phyloP scores from a whole-genome alignment of 2,797 vertebrate species.

The Gila robusta region DNA sequence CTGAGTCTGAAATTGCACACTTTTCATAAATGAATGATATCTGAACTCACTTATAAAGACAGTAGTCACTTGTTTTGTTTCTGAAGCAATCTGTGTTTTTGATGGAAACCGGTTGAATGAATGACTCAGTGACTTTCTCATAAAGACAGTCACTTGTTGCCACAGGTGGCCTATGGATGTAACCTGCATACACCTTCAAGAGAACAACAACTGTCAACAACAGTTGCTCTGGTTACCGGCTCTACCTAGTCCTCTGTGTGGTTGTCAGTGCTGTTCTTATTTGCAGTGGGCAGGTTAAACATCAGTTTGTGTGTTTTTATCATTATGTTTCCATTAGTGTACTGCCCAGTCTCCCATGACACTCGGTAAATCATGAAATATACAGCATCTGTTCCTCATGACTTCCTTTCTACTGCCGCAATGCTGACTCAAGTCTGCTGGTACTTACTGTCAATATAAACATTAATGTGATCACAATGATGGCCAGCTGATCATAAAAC shows the following conservation, averaged over 20 bases:
- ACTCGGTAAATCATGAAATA: slow-evolving; percentile 20
- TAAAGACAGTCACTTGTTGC: not conserved
- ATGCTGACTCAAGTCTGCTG: slow-evolving; percentile 24
- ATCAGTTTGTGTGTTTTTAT: not conserved
- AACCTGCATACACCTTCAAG: not conserved
- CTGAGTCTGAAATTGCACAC: not conserved
- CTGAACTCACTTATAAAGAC: not conserved
- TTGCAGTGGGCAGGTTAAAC: not conserved
- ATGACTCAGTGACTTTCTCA: not conserved
- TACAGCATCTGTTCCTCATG: slow-evolving; percentile 13
- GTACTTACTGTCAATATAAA: slow-evolving; percentile 2
- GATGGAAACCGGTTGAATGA: not conserved
- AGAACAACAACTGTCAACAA: not conserved
- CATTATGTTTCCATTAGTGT: slow-evolving; percentile 40
- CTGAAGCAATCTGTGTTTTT: not conserved
- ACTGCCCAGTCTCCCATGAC: not conserved
- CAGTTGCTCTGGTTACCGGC: not conserved
- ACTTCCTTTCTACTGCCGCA: slow-evolving; percentile 40
- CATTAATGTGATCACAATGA: not conserved
- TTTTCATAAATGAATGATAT: not conserved
- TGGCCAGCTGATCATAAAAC: not conserved
- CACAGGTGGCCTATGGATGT: not conserved
- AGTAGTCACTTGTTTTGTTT: not conserved
- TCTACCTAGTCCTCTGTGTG: not conserved
- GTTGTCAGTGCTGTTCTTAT: not conserved